Evolutionary conservation across 2,888 invertebrate genomes (phyloP).

Genomic region (Clunio marinus): DNA sequence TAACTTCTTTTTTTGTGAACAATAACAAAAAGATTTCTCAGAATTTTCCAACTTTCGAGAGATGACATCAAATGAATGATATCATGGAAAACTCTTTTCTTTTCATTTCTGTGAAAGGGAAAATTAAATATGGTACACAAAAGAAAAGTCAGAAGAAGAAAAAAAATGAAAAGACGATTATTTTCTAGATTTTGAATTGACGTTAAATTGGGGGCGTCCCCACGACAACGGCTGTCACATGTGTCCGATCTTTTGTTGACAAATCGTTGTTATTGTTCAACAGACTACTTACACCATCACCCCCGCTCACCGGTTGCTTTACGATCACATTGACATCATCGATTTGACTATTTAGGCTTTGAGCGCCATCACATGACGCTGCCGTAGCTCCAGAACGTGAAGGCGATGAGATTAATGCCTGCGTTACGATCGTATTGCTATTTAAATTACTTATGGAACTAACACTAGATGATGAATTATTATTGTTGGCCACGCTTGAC

Average conservation of each 20-base stretch:
- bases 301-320: slow-evolving; percentile 29
- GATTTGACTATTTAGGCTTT: slow-evolving; percentile 33
- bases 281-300: slow-evolving; percentile 30
- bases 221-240: slow-evolving; percentile 10
- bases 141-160: not conserved
- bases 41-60: slow-evolving; percentile 1
- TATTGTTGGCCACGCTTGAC: slow-evolving; percentile 42
- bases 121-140: not conserved
- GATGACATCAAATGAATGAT: too few species aligned
- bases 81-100: not conserved
- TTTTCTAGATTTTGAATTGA: slow-evolving; percentile 27
- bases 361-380: slow-evolving; percentile 12
- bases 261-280: slow-evolving; percentile 35
- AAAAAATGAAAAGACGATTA: not conserved
- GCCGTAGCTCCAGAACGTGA: not conserved
- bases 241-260: slow-evolving; percentile 21
- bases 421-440: slow-evolving; percentile 38
- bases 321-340: slow-evolving; percentile 36
- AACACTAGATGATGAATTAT: slow-evolving; percentile 39
- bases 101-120: not conserved
- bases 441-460: slow-evolving; percentile 38
- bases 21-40: not conserved
- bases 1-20: not conserved
- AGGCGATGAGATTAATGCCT: slow-evolving; percentile 38
- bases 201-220: slow-evolving; percentile 33